A percentile compares a stretch with the other conserved stretches of the same genome.
phyloP scores from a whole-genome alignment of 2,888 invertebrate species.

The Acrobeloides nanus region DNA sequence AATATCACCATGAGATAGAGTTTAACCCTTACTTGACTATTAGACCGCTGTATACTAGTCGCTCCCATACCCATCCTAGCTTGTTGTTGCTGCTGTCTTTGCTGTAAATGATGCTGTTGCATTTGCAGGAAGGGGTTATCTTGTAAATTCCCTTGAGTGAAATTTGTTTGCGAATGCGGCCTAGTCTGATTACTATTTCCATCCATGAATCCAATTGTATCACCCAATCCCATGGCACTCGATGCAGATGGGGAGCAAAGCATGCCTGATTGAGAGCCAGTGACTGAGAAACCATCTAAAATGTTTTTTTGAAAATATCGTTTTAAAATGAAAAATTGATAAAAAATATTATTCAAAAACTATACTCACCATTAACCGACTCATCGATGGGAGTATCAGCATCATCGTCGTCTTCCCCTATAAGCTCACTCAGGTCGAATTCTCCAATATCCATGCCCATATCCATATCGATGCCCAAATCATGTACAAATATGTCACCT shows the following conservation, averaged over 20 bases:
- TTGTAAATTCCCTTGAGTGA: too few species aligned
- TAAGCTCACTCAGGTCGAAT: conserved; percentile 29
- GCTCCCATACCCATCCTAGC: conserved; percentile 2
- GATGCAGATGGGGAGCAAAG: conserved; percentile 10
- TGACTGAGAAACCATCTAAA: conserved; percentile 12
- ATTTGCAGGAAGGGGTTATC: conserved; percentile 13
- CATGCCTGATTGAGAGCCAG: conserved; percentile 8
- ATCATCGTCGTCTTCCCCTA: conserved; percentile 17
- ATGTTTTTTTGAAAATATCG: too few species aligned
- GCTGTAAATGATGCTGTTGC: conserved; percentile 16
- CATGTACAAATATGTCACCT: conserved; percentile 23
- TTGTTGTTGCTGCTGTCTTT: conserved; percentile 13
- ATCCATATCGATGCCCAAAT: conserved; percentile 19
- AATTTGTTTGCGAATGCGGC: background rate
- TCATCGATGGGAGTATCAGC: background rate
- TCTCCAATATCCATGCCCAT: conserved; percentile 28
- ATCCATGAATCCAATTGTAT: conserved; percentile 1
- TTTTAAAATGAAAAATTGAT: background rate
- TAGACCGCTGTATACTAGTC: conserved; percentile 8
- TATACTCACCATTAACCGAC: background rate
- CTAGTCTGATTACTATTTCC: background rate
- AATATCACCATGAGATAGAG: too few species aligned
- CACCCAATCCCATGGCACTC: background rate
- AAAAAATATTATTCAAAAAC: background rate
- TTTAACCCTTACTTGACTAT: conserved; percentile 13